phyloP scores from a whole-genome alignment of 1,140 invertebrate species.

The Venustaconcha ellipsiformis region DNA sequence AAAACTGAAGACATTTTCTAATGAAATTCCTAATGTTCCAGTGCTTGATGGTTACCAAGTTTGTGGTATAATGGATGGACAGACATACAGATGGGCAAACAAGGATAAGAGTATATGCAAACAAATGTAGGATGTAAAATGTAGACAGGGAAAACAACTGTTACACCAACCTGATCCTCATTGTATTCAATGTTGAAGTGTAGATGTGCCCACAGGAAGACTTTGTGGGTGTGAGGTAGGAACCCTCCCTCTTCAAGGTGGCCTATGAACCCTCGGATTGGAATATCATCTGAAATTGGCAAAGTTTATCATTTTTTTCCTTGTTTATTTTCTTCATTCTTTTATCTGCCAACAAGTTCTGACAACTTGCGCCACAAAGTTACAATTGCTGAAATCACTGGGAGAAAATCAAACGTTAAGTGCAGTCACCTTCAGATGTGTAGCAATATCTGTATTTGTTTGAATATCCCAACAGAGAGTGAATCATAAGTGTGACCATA shows the following conservation, averaged over 20 bases:
- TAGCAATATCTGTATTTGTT: too few relatives aligned
- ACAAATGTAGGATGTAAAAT: background rate
- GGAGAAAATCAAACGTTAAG: too few relatives aligned
- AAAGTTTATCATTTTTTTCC: background rate
- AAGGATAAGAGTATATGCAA: too few relatives aligned
- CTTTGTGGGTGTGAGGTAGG: constrained; percentile 72
- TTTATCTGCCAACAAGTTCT: background rate
- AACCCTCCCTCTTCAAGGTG: constrained; percentile 72
- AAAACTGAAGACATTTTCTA: too few relatives aligned
- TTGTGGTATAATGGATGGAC: too few relatives aligned
- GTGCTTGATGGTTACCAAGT: too few relatives aligned
- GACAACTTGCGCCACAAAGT: background rate
- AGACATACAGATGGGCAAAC: too few relatives aligned
- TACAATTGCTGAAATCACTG: too few relatives aligned
- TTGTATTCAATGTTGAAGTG: constrained; percentile 73
- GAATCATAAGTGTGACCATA: too few relatives aligned
- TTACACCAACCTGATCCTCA: constrained; percentile 53
- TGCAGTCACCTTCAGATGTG: too few relatives aligned
- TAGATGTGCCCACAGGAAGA: constrained; percentile 71
- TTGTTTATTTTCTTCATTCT: background rate
- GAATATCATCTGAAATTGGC: constrained; percentile 69
- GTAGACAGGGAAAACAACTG: background rate
- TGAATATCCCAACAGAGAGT: too few relatives aligned
- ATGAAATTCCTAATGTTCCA: too few relatives aligned
- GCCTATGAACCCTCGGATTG: constrained; percentile 72